These are phyloP conservation scores for Cheiracanthium punctorium DNA, from an alignment of 2,888 invertebrate genomes.

Conservation along the genomic window DNA sequence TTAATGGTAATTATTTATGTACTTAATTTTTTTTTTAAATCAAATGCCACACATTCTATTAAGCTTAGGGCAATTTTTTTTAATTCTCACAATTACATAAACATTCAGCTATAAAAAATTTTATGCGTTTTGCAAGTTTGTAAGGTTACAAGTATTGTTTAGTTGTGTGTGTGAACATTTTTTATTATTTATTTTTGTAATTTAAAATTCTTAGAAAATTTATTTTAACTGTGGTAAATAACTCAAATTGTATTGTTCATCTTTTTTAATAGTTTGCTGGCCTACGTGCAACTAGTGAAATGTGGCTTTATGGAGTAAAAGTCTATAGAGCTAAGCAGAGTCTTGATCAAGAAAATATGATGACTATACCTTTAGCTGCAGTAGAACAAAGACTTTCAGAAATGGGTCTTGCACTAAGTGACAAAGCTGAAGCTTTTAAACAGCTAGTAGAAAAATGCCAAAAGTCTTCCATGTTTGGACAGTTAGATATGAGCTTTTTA, in stretches of 20 bases:
- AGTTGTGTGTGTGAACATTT: not conserved
- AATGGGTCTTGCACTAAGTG: constrained; percentile 60
- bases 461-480: constrained; percentile 26
- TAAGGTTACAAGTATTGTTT: too few relatives aligned
- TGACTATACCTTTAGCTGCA: constrained; percentile 36
- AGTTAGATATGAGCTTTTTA: constrained; percentile 27
- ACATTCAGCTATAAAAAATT: too few relatives aligned
- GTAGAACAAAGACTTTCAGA: constrained; percentile 47
- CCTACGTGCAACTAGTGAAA: constrained; percentile 45
- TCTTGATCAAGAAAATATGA: constrained; percentile 14
- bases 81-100: too few relatives aligned
- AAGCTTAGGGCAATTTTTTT: too few relatives aligned
- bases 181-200: not conserved
- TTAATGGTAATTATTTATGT: too few relatives aligned
- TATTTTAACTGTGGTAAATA: too few relatives aligned
- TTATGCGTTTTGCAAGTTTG: too few relatives aligned
- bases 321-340: constrained; percentile 15
- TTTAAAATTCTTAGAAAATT: too few relatives aligned
- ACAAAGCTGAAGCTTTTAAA: constrained; percentile 65
- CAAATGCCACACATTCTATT: too few relatives aligned
- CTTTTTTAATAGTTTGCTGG: constrained; percentile 48
- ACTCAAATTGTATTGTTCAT: not conserved
- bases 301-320: constrained; percentile 70
- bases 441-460: constrained; percentile 51
- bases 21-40: too few relatives aligned